Evolutionary conservation across 2,113 vertebrate genomes (phyloP).

Genomic region (Rousettus leschenaultii): DNA sequence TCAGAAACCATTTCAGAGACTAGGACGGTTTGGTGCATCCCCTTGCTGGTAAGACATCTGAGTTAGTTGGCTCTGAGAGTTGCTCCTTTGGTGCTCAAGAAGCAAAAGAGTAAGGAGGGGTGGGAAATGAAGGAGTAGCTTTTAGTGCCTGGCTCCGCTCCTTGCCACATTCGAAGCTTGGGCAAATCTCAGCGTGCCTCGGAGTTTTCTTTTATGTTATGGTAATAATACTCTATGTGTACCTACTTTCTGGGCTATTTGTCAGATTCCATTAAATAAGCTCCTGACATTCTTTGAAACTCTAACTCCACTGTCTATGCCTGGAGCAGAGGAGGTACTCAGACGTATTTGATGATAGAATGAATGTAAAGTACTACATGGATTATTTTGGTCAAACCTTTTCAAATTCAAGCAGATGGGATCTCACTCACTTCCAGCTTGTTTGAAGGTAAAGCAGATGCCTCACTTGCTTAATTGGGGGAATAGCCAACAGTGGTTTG

Average conservation of each 20-base stretch:
- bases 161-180: background rate
- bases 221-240: background rate
- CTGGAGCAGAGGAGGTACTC: background rate
- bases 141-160: background rate
- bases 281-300: background rate
- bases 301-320: background rate
- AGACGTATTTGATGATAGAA: background rate
- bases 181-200: fast-evolving
- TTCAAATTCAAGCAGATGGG: background rate
- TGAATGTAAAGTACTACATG: background rate
- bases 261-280: background rate
- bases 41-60: fast-evolving
- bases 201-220: too few relatives aligned
- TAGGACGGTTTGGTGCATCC: background rate
- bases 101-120: background rate
- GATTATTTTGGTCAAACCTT: background rate
- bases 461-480: background rate
- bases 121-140: background rate
- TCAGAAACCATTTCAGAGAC: background rate
- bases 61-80: background rate
- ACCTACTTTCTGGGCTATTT: background rate
- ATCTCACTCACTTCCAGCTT: background rate
- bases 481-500: background rate
- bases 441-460: background rate
- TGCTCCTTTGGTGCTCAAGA: background rate